These are phyloP conservation scores for Craniophora ligustri DNA, from an alignment of 2,888 invertebrate genomes.

Conservation along the genomic window DNA sequence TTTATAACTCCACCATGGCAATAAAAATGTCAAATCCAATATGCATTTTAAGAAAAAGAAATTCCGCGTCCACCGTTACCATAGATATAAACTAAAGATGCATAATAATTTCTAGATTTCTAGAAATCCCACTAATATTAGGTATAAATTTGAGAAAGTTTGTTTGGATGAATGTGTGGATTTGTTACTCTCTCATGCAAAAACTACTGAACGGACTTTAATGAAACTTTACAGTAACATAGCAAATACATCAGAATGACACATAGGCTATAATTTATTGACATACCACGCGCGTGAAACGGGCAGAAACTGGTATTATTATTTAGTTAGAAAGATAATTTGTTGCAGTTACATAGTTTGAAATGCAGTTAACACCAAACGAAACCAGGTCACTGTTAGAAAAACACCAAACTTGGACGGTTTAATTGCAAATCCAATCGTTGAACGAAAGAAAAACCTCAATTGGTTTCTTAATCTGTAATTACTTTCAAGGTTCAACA, in stretches of 20 bases:
- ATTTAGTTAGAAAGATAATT: too few species aligned
- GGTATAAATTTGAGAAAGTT: neutral
- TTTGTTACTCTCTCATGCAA: too few species aligned
- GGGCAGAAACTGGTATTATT: too few species aligned
- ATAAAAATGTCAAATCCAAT: neutral
- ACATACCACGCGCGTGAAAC: too few species aligned
- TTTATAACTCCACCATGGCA: conserved; percentile 20
- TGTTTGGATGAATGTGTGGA: too few species aligned
- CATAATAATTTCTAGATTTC: neutral
- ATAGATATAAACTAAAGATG: too few species aligned
- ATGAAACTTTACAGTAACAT: too few species aligned
- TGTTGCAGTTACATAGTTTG: too few species aligned
- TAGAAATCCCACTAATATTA: neutral
- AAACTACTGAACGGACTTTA: too few species aligned
- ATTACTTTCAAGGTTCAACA: conserved; percentile 40
- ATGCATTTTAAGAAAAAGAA: neutral
- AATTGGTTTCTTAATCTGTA: conserved; percentile 36
- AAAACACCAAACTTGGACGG: conserved; percentile 11
- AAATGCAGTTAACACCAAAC: neutral
- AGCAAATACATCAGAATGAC: too few species aligned
- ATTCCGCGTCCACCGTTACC: conserved; percentile 2
- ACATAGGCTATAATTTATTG: too few species aligned
- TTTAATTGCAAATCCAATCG: conserved; percentile 36
- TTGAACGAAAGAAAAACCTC: conserved; percentile 24
- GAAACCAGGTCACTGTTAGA: conserved; percentile 22